A percentile compares a stretch with the other conserved stretches of the same genome.
phyloP scores from a whole-genome alignment of 2,113 vertebrate species.

The Poeciliopsis prolifica region DNA sequence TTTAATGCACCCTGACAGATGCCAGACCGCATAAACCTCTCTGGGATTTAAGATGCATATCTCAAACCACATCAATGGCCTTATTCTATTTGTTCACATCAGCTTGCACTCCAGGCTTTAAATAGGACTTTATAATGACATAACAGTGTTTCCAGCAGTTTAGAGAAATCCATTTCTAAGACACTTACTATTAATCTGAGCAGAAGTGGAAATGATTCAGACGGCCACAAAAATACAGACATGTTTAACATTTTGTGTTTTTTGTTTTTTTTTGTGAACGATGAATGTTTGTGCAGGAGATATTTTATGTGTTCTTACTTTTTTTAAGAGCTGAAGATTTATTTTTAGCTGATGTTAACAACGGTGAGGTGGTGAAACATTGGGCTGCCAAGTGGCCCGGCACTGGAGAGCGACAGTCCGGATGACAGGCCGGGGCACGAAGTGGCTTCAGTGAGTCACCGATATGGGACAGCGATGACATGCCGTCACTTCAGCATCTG shows the following conservation, averaged over 20 bases:
- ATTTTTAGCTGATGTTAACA: constrained; percentile 44
- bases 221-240: not conserved
- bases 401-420: constrained; percentile 65
- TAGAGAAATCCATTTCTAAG: constrained; percentile 35
- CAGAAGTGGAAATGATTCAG: constrained; percentile 15
- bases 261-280: not conserved
- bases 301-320: constrained; percentile 25
- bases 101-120: constrained; percentile 26
- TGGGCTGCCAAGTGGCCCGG: constrained; percentile 46
- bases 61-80: constrained; percentile 14
- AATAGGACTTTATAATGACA: constrained; percentile 31
- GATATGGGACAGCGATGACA: constrained; percentile 72
- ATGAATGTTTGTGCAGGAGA: constrained; percentile 5
- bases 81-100: constrained; percentile 29
- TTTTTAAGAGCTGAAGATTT: not conserved
- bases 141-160: constrained; percentile 31
- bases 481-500: constrained; percentile 61
- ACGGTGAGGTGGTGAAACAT: constrained; percentile 32
- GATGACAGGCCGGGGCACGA: constrained; percentile 70
- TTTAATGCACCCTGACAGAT: constrained; percentile 21
- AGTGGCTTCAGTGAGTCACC: constrained; percentile 73
- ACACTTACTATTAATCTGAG: constrained; percentile 35
- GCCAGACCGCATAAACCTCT: constrained; percentile 34
- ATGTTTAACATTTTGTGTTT: not conserved
- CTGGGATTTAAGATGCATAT: constrained; percentile 29